Base-by-base conservation (phyloP, 1,140 invertebrate species). In the Hypsibius dujardini region DNA sequence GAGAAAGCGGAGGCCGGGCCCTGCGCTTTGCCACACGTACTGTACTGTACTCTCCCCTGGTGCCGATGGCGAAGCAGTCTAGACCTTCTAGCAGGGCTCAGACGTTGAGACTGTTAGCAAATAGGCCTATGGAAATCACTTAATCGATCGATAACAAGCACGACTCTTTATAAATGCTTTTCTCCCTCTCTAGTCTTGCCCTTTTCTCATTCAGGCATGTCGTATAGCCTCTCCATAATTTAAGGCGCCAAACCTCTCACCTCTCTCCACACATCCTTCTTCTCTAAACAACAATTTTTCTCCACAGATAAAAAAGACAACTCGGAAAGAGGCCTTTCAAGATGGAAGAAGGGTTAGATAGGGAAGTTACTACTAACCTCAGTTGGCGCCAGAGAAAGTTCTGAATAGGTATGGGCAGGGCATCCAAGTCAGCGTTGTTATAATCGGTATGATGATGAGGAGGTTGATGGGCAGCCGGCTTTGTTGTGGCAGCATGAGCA, bases 311-410 rank as follows among this genome's bases (percentile, higher is more conserved):
- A 28, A 28, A 28, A 28, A 28, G 28, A 28, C 28, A 28, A 28
- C 28, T 28, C 28, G 28, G 28, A 28, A 28, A 28, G 28, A 28
- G 50, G n/a, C 7, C 50, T 56, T n/a, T 7, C 7, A 12, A 56
- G n/a, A 56, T 56, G 7, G 7, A 56, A 7, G 7, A 7, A 56
- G 50, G 50, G n/a, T 56, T 56, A 56, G 7, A 56, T n/a, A n/a
- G 50, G n/a, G 7, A 56, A n/a, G 7, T n/a, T 56, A n/a, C n/a
- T 7, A 73, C 75, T 78, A 79, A 90, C 84, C 92, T 90, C 74
- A 92, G 90, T 83, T 96, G 92, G 76, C 90, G 86, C 95, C 95
- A 98, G 73, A 98, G 85, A 82, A 96, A 98, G 73, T 91, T 90
- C 79, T 98, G 95, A 73, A 98, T 92, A 1, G 94, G 91, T 73